Conservation (phyloP, 2,797 vertebrate genomes). For the Coccyzus lansbergi region DNA sequence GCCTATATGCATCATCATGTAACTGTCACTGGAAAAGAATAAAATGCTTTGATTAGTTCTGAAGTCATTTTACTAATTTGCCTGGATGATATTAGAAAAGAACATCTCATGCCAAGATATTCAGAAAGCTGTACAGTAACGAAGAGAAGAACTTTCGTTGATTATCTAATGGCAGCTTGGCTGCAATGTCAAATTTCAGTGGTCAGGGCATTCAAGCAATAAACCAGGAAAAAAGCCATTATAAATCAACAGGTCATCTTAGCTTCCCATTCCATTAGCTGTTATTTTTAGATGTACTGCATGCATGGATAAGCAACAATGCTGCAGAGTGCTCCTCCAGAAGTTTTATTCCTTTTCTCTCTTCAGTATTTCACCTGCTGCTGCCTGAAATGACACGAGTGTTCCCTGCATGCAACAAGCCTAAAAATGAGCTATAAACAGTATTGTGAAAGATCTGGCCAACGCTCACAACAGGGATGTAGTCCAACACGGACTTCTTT, state of each 20-base stretch:
- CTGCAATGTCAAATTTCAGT: slow-evolving; percentile 46
- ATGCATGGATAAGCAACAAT: slow-evolving; percentile 52
- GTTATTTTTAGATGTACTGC: slow-evolving; percentile 63
- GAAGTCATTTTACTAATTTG: slow-evolving; percentile 21
- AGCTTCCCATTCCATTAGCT: slow-evolving; percentile 55
- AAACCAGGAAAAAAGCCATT: slow-evolving; percentile 52
- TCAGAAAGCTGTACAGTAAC: background rate
- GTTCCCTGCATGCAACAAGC: background rate
- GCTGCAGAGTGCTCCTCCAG: background rate
- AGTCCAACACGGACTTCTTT: slow-evolving; percentile 11
- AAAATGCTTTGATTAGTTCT: background rate
- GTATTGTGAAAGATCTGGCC: slow-evolving; percentile 17
- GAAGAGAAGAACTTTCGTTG: background rate
- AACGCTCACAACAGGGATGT: background rate
- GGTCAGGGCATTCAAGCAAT: slow-evolving; percentile 55
- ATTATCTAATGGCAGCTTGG: slow-evolving; percentile 41
- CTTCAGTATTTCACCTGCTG: slow-evolving; percentile 29
- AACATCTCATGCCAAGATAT: background rate
- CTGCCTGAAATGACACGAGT: background rate
- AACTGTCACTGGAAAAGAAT: slow-evolving; percentile 3
- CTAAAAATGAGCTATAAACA: slow-evolving; percentile 24
- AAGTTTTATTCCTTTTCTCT: slow-evolving; percentile 47
- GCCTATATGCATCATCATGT: background rate
- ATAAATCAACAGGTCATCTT: slow-evolving; percentile 52
- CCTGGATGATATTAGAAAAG: background rate